phyloP scores from a whole-genome alignment of 2,888 invertebrate species.

The Plagodis pulveraria region DNA sequence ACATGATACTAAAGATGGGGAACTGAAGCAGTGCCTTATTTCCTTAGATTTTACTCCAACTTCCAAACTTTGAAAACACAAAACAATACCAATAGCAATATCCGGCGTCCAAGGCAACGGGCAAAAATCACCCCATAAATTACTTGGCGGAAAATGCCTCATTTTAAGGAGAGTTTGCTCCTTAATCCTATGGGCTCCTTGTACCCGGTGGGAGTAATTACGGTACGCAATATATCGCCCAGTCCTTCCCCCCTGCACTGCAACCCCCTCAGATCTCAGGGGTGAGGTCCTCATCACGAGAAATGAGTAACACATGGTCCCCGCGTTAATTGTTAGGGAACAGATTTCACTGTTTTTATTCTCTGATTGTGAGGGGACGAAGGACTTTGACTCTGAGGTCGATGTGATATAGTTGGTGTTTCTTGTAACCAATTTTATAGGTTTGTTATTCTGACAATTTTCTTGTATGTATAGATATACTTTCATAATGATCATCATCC shows the following conservation, averaged over 20 bases:
- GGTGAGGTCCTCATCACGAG: constrained; percentile 69
- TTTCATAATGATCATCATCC: too few relatives aligned
- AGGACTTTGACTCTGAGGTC: constrained; percentile 31
- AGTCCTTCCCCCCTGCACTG: constrained; percentile 45
- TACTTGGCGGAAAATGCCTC: constrained; percentile 65
- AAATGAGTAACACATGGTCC: constrained; percentile 76
- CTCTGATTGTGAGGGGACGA: constrained; percentile 54
- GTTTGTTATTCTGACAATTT: neutral
- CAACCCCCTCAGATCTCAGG: constrained; percentile 26
- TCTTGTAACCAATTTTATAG: constrained; percentile 18
- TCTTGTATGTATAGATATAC: too few relatives aligned
- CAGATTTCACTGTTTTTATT: constrained; percentile 64
- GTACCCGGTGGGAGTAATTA: constrained; percentile 76
- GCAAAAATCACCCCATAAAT: constrained; percentile 64
- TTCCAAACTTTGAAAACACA: constrained; percentile 6
- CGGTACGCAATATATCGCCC: constrained; percentile 72
- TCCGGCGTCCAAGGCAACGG: constrained; percentile 5
- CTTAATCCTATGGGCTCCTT: constrained; percentile 72
- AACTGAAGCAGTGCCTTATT: too few relatives aligned
- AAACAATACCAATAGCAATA: constrained; percentile 21
- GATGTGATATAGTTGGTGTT: constrained; percentile 13
- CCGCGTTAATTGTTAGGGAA: constrained; percentile 71
- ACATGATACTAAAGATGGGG: too few relatives aligned
- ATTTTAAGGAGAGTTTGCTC: constrained; percentile 70
- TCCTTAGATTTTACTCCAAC: too few relatives aligned